Evolutionary conservation across 2,797 vertebrate species (phyloP).

Genomic region (Phrynocephalus guinanensis): DNA sequence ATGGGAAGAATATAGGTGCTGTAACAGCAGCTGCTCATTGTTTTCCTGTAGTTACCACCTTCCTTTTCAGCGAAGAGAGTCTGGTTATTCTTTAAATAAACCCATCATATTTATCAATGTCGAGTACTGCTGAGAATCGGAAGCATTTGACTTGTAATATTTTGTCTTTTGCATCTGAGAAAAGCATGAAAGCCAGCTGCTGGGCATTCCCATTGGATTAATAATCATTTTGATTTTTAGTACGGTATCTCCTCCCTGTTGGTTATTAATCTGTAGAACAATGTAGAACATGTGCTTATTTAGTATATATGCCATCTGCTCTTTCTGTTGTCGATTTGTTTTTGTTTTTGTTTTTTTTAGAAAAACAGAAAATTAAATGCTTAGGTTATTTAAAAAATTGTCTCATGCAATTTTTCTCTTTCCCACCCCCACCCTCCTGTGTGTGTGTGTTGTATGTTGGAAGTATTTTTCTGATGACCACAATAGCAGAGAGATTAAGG

Average conservation of each 20-base stretch:
- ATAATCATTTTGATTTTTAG: slow-evolving; percentile 12
- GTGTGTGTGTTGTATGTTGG: too few relatives aligned
- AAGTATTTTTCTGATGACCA: too few relatives aligned
- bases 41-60: too few relatives aligned
- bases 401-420: too few relatives aligned
- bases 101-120: neutral
- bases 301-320: slow-evolving; percentile 4
- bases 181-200: neutral
- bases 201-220: slow-evolving; percentile 17
- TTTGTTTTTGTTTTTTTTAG: neutral
- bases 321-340: neutral
- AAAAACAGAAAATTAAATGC: slow-evolving; percentile 1
- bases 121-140: neutral
- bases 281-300: neutral
- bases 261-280: slow-evolving; percentile 28
- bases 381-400: neutral
- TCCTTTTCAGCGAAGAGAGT: neutral
- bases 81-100: neutral
- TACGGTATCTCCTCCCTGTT: neutral
- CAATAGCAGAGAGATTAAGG: too few relatives aligned
- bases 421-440: too few relatives aligned
- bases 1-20: neutral
- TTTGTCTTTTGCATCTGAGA: slow-evolving; percentile 4
- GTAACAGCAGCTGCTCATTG: neutral
- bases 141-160: neutral